Evolutionary conservation across 1,140 invertebrate species (phyloP), one percentile per base, ranked within the genome.

Genomic region (Drosophila navojoa): DNA sequence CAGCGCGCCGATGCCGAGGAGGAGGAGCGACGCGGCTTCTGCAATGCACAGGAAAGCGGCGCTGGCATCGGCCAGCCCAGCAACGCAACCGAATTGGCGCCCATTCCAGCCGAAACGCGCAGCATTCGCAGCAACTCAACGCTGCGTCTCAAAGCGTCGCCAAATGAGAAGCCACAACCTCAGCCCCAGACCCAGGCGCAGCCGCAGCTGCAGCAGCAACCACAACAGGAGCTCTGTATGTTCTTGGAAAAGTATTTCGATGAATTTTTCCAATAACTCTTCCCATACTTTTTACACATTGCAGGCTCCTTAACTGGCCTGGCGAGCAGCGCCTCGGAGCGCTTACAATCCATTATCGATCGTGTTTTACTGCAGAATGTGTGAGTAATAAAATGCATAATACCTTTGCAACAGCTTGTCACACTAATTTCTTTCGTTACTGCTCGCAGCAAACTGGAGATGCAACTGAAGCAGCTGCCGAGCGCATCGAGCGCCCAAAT

Each of bases 331-430:
- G 86, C 90, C 3, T 81, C 87, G 1, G 81, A 76, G 9, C 79
- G 76, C 10, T 53, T 91, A 59, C 90, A 91, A 55, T 85, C 72
- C 16, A 91, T 91, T 5, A 91, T 91, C 13, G 90, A 91, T 68
- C 81, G 81, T 5, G 16, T 91, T 42, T 29, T 86, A 25, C 47
- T 73, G 13, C 90, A 91, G 38, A 91, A 91, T 76, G 59, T 61
- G 90, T 91, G 53, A 68, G 90, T 78, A 60, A 4, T 3, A 0
- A 22, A 1, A 22, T 3, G 1, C 16, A 3, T 6, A 7, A 2
- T 27, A 9, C 1, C 0, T 47, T 42, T 27, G 19, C 6, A 10
- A 5, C 4, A 0, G 11, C 11, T 54, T 15, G 35, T 16, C 40
- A 67, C 2, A 19, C 38, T 1, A 0, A 16, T 25, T 29, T 49